Conservation (phyloP, 1,140 invertebrate genomes). For the Olivierus martensii region DNA sequence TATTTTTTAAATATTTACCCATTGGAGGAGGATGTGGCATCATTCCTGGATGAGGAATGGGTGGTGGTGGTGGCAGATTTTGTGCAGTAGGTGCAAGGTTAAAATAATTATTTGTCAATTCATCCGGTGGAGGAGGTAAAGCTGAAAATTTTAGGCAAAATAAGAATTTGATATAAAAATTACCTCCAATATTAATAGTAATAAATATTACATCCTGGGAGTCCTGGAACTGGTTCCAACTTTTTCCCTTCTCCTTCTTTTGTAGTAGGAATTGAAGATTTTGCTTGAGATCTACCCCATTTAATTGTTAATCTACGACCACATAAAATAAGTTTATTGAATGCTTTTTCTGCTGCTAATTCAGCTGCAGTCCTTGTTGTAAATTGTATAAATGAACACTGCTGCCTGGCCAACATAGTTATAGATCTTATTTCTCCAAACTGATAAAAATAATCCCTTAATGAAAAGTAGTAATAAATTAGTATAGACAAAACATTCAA, state of each 20-base stretch:
- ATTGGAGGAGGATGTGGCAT: constrained; percentile 8
- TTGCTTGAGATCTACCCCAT: constrained; percentile 85
- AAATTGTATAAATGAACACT: constrained; percentile 97
- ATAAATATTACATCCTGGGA: constrained; percentile 37
- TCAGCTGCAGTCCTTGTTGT: constrained; percentile 80
- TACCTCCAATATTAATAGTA: not conserved
- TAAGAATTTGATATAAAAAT: not conserved
- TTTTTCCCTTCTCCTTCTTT: constrained; percentile 26
- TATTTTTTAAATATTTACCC: not conserved
- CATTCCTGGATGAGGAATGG: not conserved
- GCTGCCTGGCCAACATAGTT: constrained; percentile 79
- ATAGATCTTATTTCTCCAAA: constrained; percentile 96
- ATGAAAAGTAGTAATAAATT: no score
- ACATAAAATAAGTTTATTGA: constrained; percentile 83
- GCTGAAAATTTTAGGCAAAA: constrained; percentile 26
- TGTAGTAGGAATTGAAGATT: constrained; percentile 28
- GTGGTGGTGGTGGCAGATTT: constrained; percentile 16
- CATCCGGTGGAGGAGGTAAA: constrained; percentile 60
- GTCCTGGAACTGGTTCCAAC: constrained; percentile 73
- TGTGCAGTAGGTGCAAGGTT: constrained; percentile 35
- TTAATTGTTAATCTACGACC: constrained; percentile 83
- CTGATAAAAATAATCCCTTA: constrained; percentile 87
- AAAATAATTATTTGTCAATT: constrained; percentile 66
- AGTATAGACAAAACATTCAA: no score
- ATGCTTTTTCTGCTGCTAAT: constrained; percentile 85